Base-by-base conservation (phyloP, 2,888 invertebrate genomes). In the Colletes collaris region DNA sequence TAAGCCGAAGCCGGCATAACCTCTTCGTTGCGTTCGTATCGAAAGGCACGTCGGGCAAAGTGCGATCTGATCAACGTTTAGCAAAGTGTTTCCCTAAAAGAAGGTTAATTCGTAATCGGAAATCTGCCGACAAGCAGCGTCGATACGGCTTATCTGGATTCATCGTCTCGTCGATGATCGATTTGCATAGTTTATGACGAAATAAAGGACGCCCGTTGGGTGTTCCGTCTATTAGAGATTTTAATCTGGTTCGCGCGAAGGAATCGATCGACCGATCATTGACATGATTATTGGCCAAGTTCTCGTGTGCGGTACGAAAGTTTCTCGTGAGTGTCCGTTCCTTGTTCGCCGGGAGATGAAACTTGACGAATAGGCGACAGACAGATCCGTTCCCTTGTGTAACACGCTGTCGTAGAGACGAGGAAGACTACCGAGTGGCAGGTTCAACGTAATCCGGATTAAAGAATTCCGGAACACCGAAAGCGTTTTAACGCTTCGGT, bases 401-500 rank as follows among this genome's bases (percentile, higher is more conserved):
- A 79, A 81, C 83, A 69, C 60, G 59, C 46, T 55, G 59, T 67
- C 56, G 50, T 27, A 67, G 49, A 67, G 67, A 62, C 64, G 66
- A 13, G 44, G 70, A 84, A 62, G 81, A 88, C 88, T 86, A 90
- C 87, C 86, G 83, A 85, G 82, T 81, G 83, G 88, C 86, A 86
- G 88, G 85, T 86, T 86, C 83, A 83, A 69, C 86, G 84, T 92
- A 92, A 92, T 92, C 92, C 92, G 92, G 92, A 92, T 92, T 90
- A 92, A 90, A 88, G 85, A 86, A 89, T 91, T 88, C 86, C 82
- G 85, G 89, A 92, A 92, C 92, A 92, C 80, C 91, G 84, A 92
- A 92, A 92, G 89, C 91, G 88, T 92, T 92, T 92, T 92, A 92
- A 91, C 90, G 87, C 82, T 85, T 85, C 83, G 84, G 79, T 79